phyloP scores from a whole-genome alignment of 2,888 invertebrate genomes.

The Kuschelorhynchus macadamiae region DNA sequence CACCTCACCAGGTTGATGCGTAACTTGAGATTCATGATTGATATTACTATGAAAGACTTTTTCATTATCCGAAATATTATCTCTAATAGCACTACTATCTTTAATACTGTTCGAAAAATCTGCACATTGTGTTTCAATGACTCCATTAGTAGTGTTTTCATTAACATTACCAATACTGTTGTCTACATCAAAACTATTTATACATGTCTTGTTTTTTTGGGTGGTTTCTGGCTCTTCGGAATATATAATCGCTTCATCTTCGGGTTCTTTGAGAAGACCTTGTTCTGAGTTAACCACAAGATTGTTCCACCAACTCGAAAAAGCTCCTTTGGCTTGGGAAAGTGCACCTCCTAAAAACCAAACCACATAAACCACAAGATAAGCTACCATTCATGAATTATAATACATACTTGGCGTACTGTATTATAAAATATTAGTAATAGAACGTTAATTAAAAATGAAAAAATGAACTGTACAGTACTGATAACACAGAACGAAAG shows the following conservation, averaged over 20 bases:
- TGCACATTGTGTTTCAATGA: constrained; percentile 51
- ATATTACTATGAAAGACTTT: constrained; percentile 1
- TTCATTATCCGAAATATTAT: neutral
- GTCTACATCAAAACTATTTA: constrained; percentile 34
- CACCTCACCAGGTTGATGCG: constrained; percentile 60
- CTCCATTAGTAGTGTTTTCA: constrained; percentile 35
- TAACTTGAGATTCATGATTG: constrained; percentile 11
- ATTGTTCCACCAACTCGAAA: constrained; percentile 89
- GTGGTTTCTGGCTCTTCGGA: constrained; percentile 25
- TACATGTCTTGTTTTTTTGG: too few species aligned
- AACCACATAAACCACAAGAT: too few species aligned
- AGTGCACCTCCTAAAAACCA: constrained; percentile 80
- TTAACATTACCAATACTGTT: constrained; percentile 16
- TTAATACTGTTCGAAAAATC: constrained; percentile 43
- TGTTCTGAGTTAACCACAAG: constrained; percentile 72
- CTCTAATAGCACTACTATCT: constrained; percentile 19
- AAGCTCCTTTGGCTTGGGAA: constrained; percentile 89
- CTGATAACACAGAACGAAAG: too few species aligned
- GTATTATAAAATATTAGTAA: too few species aligned
- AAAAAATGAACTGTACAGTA: too few species aligned
- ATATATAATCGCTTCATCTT: constrained; percentile 34
- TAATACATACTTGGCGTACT: too few species aligned
- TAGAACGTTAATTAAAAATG: too few species aligned
- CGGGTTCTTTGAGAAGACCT: constrained; percentile 57
- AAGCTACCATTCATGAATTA: too few species aligned